Base-by-base conservation (phyloP, 37 sponge, comb jelly and placozoan genomes). In the Cliona cf. orientalis region DNA sequence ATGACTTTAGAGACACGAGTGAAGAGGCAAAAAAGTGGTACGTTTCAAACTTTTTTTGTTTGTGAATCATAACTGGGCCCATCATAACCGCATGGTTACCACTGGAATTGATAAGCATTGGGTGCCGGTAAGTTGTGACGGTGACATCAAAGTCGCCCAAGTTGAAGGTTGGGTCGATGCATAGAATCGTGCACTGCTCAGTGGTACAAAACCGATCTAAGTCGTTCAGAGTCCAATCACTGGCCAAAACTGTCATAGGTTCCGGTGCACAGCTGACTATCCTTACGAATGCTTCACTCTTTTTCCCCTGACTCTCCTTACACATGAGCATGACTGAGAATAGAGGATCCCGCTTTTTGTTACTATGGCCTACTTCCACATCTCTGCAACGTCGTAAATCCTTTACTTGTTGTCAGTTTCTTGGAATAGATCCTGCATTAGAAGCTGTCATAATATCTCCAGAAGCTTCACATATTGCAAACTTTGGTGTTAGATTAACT, bases 61-160 rank as follows among this genome's bases (percentile, higher is more conserved):
- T n/a, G 31, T 21, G 65, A 28, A 68, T 34, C 6, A 68, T 9
- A 11, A 75, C 21, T 58, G 76, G 76, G 26, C 76, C 76, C 39
- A 58, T 33, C 60, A 58, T 59, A 14, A 78, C 35, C 3, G 79
- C 67, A 19, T 7, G 66, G n/a, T 64, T 78, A 3, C 62, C 62
- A 25, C 28, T 42, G 5, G 25, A 2, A 32, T 23, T 64, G 2
- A 22, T 14, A 31, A 78, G 67, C 7, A 78, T 5, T 11, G 41
- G 66, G 35, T 78, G 79, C 9, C 67, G 44, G 42, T 78, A 78
- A 5, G 79, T 64, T 4, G 66, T 42, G 21, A 42, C 42, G 5
- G 76, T 75, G 4, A 75, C 76, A 72, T 72, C 74, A 46, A 72
- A 72, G 5, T 41, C 79, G 6, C 79, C 79, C 4, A 78, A 49